phyloP scores from a whole-genome alignment of 2,113 vertebrate species.

The Pan troglodytes region NHGRI_mPanTro3-v2.1_pri NC_086015.1:64928001-64928500 shows the following conservation, averaged over 20 bases:
- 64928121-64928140: slow-evolving; percentile 11
- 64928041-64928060: slow-evolving; percentile 68
- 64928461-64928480: background rate
- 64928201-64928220: background rate
- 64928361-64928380: background rate
- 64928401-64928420: background rate
- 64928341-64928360: background rate
- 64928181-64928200: background rate
- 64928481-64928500: background rate
- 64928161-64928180: background rate
- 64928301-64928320: background rate
- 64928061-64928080: slow-evolving; percentile 62
- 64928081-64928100: slow-evolving; percentile 53
- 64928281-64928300: background rate
- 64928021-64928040: slow-evolving; percentile 72
- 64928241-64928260: background rate
- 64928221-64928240: background rate
- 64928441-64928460: background rate
- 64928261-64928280: background rate
- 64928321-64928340: background rate
- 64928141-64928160: slow-evolving; percentile 8
- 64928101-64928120: slow-evolving; percentile 53
- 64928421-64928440: slow-evolving; percentile 10
- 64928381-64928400: background rate
- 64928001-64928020: slow-evolving; percentile 69